A percentile compares a stretch with the other conserved stretches of the same genome.
Evolutionary conservation across 1,140 invertebrate species (phyloP).

Genomic region (Drosophila arawakana): DNA sequence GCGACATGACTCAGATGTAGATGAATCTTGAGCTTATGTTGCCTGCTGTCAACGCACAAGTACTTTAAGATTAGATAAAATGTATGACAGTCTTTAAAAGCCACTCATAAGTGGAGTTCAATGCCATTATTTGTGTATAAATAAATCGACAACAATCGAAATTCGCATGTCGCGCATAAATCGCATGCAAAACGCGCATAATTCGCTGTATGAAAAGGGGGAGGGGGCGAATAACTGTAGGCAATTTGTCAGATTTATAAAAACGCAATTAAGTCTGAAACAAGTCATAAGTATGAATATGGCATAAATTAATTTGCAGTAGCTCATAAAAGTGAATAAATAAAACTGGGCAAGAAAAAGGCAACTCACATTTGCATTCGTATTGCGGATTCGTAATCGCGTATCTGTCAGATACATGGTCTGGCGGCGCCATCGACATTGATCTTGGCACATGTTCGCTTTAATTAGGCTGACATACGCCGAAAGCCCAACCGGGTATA

Average conservation of each 20-base stretch:
- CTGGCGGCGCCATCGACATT: slow-evolving; percentile 69
- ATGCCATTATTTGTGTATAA: slow-evolving; percentile 46
- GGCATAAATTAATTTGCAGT: slow-evolving; percentile 77
- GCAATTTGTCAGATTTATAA: slow-evolving; percentile 51
- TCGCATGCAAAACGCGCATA: slow-evolving; percentile 71
- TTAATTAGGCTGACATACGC: slow-evolving; percentile 73
- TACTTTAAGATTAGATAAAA: slow-evolving; percentile 7
- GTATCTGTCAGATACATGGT: slow-evolving; percentile 62
- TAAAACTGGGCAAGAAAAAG: neutral
- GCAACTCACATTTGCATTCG: slow-evolving; percentile 41
- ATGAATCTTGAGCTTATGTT: neutral
- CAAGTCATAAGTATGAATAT: slow-evolving; percentile 54
- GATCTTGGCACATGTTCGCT: slow-evolving; percentile 79
- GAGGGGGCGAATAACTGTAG: neutral
- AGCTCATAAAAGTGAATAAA: slow-evolving; percentile 29
- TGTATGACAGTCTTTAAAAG: neutral
- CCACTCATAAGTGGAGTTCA: slow-evolving; percentile 46
- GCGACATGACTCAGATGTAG: slow-evolving; percentile 21
- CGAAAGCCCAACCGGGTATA: slow-evolving; percentile 41
- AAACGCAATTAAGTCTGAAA: slow-evolving; percentile 69
- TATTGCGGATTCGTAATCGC: slow-evolving; percentile 26
- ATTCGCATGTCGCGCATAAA: slow-evolving; percentile 57
- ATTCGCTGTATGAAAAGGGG: slow-evolving; percentile 29
- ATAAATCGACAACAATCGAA: slow-evolving; percentile 25
- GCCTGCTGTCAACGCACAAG: slow-evolving; percentile 11